Evolutionary conservation across 2,797 vertebrate genomes (phyloP).

Genomic region (Salmo trutta): DNA sequence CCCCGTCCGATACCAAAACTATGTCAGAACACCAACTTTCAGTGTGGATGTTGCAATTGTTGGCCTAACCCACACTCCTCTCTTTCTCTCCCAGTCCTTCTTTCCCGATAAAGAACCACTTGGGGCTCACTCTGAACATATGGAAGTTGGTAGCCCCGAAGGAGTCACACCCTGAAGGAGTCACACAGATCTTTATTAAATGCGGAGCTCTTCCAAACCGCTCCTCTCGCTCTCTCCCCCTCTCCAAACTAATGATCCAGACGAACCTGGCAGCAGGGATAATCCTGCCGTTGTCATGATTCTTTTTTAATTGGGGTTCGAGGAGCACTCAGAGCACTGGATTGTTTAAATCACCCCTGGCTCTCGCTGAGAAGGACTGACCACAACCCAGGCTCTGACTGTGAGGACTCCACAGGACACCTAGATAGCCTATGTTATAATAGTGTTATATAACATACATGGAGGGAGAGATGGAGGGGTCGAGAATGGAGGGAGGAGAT

Average conservation of each 20-base stretch:
- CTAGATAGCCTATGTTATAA: conserved; percentile 9
- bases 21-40: conserved; percentile 28
- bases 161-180: conserved; percentile 58
- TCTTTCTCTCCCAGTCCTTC: conserved; percentile 6
- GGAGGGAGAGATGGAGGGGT: neutral
- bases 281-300: conserved; percentile 69
- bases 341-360: conserved; percentile 66
- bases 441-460: neutral
- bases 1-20: conserved; percentile 25
- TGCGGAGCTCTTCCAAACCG: conserved; percentile 64
- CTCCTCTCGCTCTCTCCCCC: conserved; percentile 58
- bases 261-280: conserved; percentile 64
- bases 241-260: conserved; percentile 70
- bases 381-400: neutral
- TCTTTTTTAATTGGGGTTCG: conserved; percentile 76
- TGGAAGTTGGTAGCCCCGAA: conserved; percentile 65
- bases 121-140: conserved; percentile 65
- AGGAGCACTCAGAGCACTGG: conserved; percentile 55
- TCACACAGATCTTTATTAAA: conserved; percentile 76
- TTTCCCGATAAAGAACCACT: conserved; percentile 60
- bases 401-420: conserved; percentile 27
- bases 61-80: conserved; percentile 18
- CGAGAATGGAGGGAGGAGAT: no score
- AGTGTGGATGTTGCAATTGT: conserved; percentile 52
- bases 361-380: neutral